phyloP scores from a whole-genome alignment of 2,888 invertebrate genomes.

The Frankliniella intonsa region DNA sequence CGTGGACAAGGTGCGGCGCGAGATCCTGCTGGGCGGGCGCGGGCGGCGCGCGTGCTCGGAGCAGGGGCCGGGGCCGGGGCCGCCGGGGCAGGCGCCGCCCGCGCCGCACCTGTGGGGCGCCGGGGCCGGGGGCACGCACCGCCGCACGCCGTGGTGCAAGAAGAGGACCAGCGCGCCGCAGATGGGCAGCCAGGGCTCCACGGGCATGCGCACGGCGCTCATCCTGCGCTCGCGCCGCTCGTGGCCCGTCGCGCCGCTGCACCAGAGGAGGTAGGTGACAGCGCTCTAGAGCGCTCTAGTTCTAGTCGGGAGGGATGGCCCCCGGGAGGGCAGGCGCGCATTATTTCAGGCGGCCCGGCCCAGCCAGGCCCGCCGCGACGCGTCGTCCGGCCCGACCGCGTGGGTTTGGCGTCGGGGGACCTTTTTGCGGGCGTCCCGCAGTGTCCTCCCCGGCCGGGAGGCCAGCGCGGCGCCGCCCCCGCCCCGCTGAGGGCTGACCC shows the following conservation, averaged over 20 bases:
- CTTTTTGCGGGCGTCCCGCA: too few species aligned
- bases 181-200: slow-evolving; percentile 50
- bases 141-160: slow-evolving; percentile 50
- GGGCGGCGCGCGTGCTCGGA: slow-evolving; percentile 64
- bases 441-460: too few species aligned
- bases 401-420: neutral
- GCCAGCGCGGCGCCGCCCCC: too few species aligned
- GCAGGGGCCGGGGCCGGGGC: slow-evolving; percentile 56
- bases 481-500: too few species aligned
- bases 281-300: too few species aligned
- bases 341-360: neutral
- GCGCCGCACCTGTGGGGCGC: slow-evolving; percentile 59
- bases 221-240: slow-evolving; percentile 65
- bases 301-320: slow-evolving; percentile 43
- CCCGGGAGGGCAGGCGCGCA: slow-evolving; percentile 50
- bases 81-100: slow-evolving; percentile 42
- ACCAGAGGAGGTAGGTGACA: slow-evolving; percentile 58
- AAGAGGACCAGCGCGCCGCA: slow-evolving; percentile 69
- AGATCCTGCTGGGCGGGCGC: slow-evolving; percentile 52
- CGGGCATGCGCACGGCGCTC: slow-evolving; percentile 49
- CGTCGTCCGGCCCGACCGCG: neutral
- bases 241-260: slow-evolving; percentile 71
- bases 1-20: slow-evolving; percentile 45
- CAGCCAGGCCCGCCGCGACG: too few species aligned
- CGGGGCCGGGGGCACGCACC: slow-evolving; percentile 46